Conservation (phyloP, 23 tunicate genomes). For the Halocynthia aurantium region DNA sequence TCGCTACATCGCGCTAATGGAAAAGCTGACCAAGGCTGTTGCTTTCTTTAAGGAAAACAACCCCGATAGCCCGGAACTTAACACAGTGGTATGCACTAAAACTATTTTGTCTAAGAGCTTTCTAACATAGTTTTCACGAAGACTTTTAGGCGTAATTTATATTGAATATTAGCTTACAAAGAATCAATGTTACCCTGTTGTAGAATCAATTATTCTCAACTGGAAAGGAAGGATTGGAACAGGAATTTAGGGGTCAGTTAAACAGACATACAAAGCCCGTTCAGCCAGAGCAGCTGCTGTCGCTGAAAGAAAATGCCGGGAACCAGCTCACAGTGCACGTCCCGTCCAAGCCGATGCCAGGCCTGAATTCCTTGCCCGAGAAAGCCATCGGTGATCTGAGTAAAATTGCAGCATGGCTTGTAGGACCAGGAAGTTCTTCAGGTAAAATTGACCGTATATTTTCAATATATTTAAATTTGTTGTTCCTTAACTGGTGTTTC, state of each 20-base stretch:
- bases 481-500: background rate
- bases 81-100: conserved; percentile 49
- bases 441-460: background rate
- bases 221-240: conserved; percentile 25
- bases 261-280: conserved; percentile 23
- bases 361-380: conserved; percentile 15
- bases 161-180: background rate
- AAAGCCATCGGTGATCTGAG: conserved; percentile 63
- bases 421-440: conserved; percentile 12
- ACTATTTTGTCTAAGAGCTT: background rate
- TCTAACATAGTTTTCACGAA: background rate
- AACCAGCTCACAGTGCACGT: background rate
- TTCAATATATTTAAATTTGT: background rate
- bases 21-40: conserved; percentile 57
- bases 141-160: background rate
- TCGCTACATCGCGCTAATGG: conserved; percentile 67
- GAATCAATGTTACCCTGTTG: background rate
- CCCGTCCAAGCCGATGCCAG: background rate
- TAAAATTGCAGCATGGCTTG: conserved; percentile 72
- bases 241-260: conserved; percentile 10
- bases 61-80: conserved; percentile 94
- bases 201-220: conserved; percentile 17
- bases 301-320: background rate
- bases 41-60: conserved; percentile 87
- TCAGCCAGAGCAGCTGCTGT: conserved; percentile 20